Evolutionary conservation across 2,113 vertebrate species (phyloP).

Genomic region (Sylvilagus bachmani): DNA sequence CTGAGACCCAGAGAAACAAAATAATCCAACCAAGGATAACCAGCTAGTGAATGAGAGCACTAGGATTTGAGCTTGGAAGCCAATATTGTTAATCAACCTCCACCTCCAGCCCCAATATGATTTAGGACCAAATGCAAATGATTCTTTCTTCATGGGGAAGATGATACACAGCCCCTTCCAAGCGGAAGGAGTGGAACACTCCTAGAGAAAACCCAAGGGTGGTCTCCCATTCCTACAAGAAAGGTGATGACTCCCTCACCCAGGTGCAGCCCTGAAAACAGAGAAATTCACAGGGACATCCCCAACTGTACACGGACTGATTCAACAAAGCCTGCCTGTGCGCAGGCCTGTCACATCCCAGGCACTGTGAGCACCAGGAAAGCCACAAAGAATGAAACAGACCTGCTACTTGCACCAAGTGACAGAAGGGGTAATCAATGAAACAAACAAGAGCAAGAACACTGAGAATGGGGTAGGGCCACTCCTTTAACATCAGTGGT

Average conservation of each 20-base stretch:
- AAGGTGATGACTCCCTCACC: not conserved
- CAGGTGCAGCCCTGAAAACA: not conserved
- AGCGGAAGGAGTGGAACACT: not conserved
- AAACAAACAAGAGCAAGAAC: not conserved
- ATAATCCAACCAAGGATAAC: not conserved
- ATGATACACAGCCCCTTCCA: not conserved
- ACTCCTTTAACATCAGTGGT: not conserved
- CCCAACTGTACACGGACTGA: not conserved
- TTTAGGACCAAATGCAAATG: not conserved
- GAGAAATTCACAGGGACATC: not conserved
- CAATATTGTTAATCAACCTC: not conserved
- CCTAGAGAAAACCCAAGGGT: not conserved
- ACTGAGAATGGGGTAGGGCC: not conserved
- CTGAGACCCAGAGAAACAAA: not conserved
- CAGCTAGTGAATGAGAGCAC: not conserved
- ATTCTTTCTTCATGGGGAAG: not conserved
- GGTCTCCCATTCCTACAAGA: not conserved
- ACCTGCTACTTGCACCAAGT: not conserved
- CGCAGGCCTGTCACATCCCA: too few relatives aligned
- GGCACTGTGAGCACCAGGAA: rapidly evolving
- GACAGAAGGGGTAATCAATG: too few relatives aligned
- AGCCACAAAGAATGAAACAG: not conserved
- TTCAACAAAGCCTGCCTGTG: not conserved
- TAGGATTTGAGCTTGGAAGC: not conserved
- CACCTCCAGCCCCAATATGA: not conserved